These are phyloP conservation scores for Ameiurus melas DNA, from an alignment of 2,113 vertebrate species.

Conservation along the genomic window DNA sequence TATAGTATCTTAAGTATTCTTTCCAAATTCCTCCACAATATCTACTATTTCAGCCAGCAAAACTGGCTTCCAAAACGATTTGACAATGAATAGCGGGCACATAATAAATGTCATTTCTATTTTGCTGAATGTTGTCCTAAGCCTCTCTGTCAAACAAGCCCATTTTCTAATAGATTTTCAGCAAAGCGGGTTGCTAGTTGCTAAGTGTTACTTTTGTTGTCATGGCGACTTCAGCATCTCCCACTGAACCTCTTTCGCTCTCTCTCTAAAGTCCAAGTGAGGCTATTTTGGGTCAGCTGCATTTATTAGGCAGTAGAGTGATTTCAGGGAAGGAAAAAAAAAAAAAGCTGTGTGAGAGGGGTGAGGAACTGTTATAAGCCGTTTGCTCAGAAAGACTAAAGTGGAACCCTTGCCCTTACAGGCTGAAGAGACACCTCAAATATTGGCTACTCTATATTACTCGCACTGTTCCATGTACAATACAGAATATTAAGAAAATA, in stretches of 20 bases:
- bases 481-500: not conserved
- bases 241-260: constrained; percentile 63
- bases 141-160: not conserved
- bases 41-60: not conserved
- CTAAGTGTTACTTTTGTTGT: constrained; percentile 67
- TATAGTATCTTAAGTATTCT: not conserved
- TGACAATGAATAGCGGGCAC: not conserved
- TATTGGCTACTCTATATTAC: not conserved
- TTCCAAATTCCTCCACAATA: not conserved
- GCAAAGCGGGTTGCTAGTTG: constrained; percentile 47
- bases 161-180: constrained; percentile 42
- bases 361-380: constrained; percentile 9
- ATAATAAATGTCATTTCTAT: not conserved
- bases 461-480: not conserved
- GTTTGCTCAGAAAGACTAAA: not conserved
- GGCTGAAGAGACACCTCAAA: not conserved
- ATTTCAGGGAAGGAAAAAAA: constrained; percentile 28
- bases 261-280: constrained; percentile 61
- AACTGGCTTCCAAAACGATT: not conserved
- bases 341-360: constrained; percentile 23
- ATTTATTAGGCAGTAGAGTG: constrained; percentile 57
- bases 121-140: not conserved
- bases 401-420: constrained; percentile 4
- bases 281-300: constrained; percentile 65
- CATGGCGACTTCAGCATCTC: constrained; percentile 68